These are phyloP conservation scores for Anoura caudifer DNA, from an alignment of 2,113 vertebrate species.

Conservation along the genomic window DNA sequence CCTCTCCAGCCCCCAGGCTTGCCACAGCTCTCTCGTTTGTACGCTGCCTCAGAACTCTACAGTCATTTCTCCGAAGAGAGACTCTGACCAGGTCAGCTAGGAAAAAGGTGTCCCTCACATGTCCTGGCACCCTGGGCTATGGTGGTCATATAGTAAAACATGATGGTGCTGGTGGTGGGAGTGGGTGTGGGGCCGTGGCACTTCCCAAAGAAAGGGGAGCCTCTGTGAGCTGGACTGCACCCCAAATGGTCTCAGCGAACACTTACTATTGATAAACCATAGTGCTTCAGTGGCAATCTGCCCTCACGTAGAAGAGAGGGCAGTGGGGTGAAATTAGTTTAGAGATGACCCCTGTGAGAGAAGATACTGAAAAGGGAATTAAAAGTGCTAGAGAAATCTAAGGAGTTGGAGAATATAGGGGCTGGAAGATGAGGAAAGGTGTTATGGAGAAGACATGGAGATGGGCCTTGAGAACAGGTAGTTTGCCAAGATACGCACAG, in stretches of 20 bases:
- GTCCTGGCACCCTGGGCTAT: neutral
- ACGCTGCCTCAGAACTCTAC: neutral
- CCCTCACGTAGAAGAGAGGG: neutral
- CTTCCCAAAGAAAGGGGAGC: neutral
- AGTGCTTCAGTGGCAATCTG: neutral
- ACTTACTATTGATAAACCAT: neutral
- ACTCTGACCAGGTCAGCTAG: neutral
- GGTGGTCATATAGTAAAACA: neutral
- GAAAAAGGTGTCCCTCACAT: neutral
- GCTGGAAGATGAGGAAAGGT: neutral
- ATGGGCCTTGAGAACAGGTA: neutral
- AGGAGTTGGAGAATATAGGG: neutral
- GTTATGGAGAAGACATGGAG: neutral
- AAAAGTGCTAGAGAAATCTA: neutral
- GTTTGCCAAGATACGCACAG: neutral
- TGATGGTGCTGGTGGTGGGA: neutral
- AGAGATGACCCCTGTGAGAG: neutral
- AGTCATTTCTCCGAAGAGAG: neutral
- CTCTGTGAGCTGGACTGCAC: neutral
- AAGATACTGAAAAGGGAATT: neutral
- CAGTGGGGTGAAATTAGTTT: neutral
- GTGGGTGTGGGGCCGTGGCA: neutral
- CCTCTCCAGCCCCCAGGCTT: neutral
- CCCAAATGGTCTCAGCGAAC: neutral
- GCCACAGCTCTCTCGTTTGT: neutral